Conservation (phyloP, 2,113 vertebrate species). For the Leptocoma aspasia region DNA sequence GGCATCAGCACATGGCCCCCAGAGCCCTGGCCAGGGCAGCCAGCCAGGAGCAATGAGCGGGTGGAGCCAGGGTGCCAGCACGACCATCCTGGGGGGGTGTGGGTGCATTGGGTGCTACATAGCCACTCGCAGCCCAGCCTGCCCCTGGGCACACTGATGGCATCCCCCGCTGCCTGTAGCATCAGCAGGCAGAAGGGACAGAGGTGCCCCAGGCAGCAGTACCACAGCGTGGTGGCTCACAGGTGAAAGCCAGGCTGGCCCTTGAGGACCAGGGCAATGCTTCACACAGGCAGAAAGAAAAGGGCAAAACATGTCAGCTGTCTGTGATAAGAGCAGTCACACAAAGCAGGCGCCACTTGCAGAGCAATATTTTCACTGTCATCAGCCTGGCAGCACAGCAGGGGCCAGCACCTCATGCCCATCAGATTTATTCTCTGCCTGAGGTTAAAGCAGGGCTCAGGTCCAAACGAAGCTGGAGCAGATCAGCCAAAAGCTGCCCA, state of each 20-base stretch:
- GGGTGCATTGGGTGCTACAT: accelerated
- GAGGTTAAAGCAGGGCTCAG: not conserved
- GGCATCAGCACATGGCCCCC: not conserved
- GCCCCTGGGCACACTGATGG: accelerated
- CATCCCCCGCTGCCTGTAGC: accelerated
- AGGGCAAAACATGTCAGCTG: not conserved
- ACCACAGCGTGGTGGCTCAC: accelerated
- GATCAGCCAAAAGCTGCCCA: not conserved
- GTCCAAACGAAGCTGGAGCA: not conserved
- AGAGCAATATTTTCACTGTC: conserved; percentile 26
- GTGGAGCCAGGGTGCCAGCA: not conserved
- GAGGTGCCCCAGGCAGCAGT: not conserved
- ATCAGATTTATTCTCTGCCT: conserved; percentile 18
- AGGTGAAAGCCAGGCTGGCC: not conserved
- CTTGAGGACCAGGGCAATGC: accelerated
- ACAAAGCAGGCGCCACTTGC: not conserved
- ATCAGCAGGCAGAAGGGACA: not conserved
- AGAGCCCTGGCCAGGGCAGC: accelerated
- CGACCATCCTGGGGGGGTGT: accelerated
- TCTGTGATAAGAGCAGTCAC: not conserved
- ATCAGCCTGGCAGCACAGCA: not conserved
- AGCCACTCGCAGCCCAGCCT: not conserved
- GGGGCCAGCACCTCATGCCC: not conserved
- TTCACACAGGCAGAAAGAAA: not conserved
- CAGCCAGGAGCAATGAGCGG: not conserved